Evolutionary conservation across 1,140 invertebrate species (phyloP).

Genomic region (Anadara kagoshimensis): DNA sequence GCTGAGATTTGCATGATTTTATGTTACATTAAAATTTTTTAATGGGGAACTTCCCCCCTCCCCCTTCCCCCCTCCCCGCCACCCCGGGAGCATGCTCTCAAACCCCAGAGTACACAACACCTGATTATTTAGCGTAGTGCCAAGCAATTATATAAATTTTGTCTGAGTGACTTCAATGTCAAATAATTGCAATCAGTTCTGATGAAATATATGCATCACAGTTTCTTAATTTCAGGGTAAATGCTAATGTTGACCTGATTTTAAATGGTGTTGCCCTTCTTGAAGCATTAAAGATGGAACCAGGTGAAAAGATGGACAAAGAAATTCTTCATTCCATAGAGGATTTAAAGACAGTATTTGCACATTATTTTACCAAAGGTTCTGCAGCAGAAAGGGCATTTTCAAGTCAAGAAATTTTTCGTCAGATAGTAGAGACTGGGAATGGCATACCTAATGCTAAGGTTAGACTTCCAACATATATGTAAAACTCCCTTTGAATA

Average conservation of each 20-base stretch:
- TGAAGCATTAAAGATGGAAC: slow-evolving; percentile 57
- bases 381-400: slow-evolving; percentile 74
- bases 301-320: slow-evolving; percentile 63
- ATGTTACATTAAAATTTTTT: no score
- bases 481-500: no score
- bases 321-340: slow-evolving; percentile 63
- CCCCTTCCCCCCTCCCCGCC: no score
- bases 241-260: slow-evolving; percentile 75
- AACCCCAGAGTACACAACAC: no score
- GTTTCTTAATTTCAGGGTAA: slow-evolving; percentile 69
- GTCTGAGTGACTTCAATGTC: no score
- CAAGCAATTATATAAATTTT: no score
- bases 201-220: no score
- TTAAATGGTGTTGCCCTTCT: slow-evolving; percentile 70
- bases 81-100: no score
- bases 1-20: no score
- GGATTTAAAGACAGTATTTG: slow-evolving; percentile 73
- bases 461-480: slow-evolving; percentile 31
- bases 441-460: slow-evolving; percentile 60
- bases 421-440: slow-evolving; percentile 67
- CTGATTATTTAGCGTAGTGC: no score
- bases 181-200: no score
- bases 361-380: slow-evolving; percentile 73
- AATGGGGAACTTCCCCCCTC: no score
- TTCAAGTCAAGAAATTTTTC: slow-evolving; percentile 52